These are phyloP conservation scores for Eidolon helvum DNA, from an alignment of 2,113 vertebrate species.

Conservation along the genomic window DNA sequence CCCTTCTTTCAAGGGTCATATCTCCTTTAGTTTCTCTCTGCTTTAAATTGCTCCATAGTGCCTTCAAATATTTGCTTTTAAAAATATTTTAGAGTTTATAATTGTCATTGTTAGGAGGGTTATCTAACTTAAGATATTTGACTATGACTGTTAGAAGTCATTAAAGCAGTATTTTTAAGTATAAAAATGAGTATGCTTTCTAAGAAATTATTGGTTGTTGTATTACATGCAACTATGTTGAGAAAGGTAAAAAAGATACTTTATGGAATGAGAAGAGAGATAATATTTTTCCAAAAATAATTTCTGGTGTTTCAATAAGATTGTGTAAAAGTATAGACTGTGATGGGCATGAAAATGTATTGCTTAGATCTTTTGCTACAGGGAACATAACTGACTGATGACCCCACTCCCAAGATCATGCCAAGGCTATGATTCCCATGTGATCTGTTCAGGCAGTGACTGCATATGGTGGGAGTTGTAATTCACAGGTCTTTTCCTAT, in stretches of 20 bases:
- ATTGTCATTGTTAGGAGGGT: background rate
- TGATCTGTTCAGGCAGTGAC: background rate
- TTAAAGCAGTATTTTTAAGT: background rate
- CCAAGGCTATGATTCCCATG: background rate
- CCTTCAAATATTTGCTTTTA: background rate
- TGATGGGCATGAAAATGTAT: background rate
- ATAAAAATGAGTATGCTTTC: background rate
- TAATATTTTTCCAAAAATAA: slow-evolving; percentile 23
- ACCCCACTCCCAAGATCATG: background rate
- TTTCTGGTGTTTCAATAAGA: background rate
- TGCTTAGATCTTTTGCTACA: background rate
- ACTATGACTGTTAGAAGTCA: background rate
- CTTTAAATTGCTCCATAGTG: background rate
- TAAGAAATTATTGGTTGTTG: background rate
- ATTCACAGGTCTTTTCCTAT: background rate
- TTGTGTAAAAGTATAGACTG: background rate
- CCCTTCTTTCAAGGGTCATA: background rate
- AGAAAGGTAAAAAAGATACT: background rate
- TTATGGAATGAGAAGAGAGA: background rate
- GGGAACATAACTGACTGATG: background rate
- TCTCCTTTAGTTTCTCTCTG: background rate
- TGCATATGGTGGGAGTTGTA: background rate
- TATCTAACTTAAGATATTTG: background rate
- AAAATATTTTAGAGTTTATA: background rate
- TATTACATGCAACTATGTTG: background rate